Percentiles rank a stretch among this genome's conserved stretches.
phyloP scores from a whole-genome alignment of 2,797 vertebrate genomes.

The Anguilla megastoma region DNA sequence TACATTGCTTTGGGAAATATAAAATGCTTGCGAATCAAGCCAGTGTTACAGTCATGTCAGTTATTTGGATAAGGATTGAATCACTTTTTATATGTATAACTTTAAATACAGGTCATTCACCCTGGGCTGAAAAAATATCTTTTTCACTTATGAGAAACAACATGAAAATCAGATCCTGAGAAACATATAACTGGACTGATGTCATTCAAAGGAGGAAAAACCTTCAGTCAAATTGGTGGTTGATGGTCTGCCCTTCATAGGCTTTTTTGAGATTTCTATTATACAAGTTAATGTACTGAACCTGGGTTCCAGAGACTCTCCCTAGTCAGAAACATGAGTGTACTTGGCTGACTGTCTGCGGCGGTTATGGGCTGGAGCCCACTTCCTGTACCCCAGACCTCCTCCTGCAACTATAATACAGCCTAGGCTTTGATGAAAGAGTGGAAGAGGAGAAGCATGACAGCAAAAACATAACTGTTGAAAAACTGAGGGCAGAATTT shows the following conservation, averaged over 20 bases:
- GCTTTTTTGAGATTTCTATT: background rate
- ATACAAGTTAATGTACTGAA: background rate
- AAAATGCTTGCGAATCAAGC: background rate
- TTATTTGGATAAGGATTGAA: conserved; percentile 22
- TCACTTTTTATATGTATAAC: conserved; percentile 1
- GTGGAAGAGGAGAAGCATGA: background rate
- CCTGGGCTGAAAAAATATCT: background rate
- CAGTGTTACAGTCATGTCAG: background rate
- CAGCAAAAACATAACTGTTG: background rate
- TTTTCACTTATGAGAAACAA: conserved; percentile 9
- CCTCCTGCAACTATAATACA: background rate
- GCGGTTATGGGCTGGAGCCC: background rate
- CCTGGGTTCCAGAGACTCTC: background rate
- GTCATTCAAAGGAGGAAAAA: background rate
- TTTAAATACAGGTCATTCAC: conserved; percentile 18
- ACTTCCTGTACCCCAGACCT: background rate
- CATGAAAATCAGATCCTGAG: background rate
- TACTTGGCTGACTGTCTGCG: background rate
- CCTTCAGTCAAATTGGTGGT: background rate
- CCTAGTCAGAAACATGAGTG: background rate
- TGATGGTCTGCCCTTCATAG: background rate
- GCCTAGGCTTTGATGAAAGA: background rate
- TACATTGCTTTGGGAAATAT: background rate
- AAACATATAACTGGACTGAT: background rate
- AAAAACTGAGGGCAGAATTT: background rate